Evolutionary conservation across 2,888 invertebrate species (phyloP).

Genomic region (Toxonevra muliebris): DNA sequence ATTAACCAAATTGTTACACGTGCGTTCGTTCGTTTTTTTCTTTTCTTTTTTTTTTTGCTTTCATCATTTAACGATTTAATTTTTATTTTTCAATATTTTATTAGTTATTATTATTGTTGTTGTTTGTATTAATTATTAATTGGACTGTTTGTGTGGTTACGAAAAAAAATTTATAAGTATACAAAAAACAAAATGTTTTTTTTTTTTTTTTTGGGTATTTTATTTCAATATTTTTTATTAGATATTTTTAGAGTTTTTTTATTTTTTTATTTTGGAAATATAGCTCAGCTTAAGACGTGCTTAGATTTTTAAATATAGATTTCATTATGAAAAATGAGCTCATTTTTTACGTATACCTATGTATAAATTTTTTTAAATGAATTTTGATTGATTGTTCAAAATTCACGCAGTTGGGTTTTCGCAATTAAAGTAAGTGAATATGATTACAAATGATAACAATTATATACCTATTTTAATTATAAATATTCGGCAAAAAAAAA

Average conservation of each 20-base stretch:
- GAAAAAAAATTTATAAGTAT: neutral
- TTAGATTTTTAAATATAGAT: neutral
- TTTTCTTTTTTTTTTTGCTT: neutral
- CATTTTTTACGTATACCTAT: too few relatives aligned
- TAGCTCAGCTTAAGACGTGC: neutral
- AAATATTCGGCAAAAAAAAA: too few relatives aligned
- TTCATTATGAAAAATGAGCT: too few relatives aligned
- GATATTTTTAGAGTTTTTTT: neutral
- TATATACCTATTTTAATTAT: too few relatives aligned
- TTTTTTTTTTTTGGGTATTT: neutral
- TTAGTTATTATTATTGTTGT: conserved; percentile 12
- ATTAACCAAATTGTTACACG: conserved; percentile 25
- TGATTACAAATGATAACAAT: too few relatives aligned
- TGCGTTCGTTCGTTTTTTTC: neutral
- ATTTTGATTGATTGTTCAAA: too few relatives aligned
- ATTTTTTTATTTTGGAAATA: neutral
- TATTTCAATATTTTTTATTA: too few relatives aligned
- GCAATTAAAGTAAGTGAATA: too few relatives aligned
- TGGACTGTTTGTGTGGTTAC: neutral
- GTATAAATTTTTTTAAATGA: too few relatives aligned
- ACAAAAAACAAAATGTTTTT: too few relatives aligned
- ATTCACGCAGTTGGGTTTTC: too few relatives aligned
- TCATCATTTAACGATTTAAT: conserved; percentile 31
- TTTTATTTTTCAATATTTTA: conserved; percentile 16
- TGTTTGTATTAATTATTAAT: conserved; percentile 10